Evolutionary conservation across 2,888 invertebrate genomes (phyloP), one percentile per base, ranked within the genome.

Genomic region (Crossocerus cetratus): DNA sequence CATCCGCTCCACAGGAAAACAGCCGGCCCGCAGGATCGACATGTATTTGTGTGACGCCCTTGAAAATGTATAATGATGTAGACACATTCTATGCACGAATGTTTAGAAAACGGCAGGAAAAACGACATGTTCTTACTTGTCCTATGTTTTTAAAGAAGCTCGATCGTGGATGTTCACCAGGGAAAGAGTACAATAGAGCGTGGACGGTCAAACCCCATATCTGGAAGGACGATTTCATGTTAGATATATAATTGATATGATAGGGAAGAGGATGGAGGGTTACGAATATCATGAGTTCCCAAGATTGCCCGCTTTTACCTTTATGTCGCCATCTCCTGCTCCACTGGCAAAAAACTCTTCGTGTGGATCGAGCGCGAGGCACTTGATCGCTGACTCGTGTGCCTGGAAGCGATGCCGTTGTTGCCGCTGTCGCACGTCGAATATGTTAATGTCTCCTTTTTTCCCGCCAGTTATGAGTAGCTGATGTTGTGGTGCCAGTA

Each of bases 1-100:
- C 99, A 92, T 99, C 99, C 60, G 98, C 98, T 66, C 99, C 99
- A 91, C 99, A 99, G 4, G 99, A 99, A 92, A 98, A 99, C 83
- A 99, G 92, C 59, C 99, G 94, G 23, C 95, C 95, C 75, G 95
- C 94, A 55, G 95, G 94, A 90, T 99, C 99, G 74, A 99, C 95
- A 88, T 96, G 95, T 81, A 99, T 93, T 91, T 99, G 99, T 58
- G 98, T 98, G 54, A 99, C 99, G 43, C 98, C 98, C 91, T 90
- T 32, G 16, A 43, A 59, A 66, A 2, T 71, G 68, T 73, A 79
- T 61, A 64, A 11, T 4, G 54, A 69, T 14, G 64, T 54, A 3
- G 18, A 18, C 23, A 71, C 53, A 21, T 23, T 56, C 18, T 55
- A 55, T 22, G 16, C 4, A 21, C 18, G 44, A 58, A 49, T n/a